Evolutionary conservation across 2,888 invertebrate genomes (phyloP).

Genomic region (Rutpela maculata): DNA sequence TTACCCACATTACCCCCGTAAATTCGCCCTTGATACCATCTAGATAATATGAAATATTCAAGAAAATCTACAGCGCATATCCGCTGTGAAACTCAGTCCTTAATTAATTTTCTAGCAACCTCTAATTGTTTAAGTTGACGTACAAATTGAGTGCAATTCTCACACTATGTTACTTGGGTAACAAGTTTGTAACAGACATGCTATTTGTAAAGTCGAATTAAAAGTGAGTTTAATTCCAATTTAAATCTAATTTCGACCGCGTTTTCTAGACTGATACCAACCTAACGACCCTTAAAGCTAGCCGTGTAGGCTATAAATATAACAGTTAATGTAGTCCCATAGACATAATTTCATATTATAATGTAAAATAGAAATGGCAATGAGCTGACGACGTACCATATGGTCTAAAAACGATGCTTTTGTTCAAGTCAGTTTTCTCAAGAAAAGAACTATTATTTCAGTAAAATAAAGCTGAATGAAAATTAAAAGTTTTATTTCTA

Average conservation of each 20-base stretch:
- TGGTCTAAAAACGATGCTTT: too few species aligned
- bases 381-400: not conserved
- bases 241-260: constrained; percentile 12
- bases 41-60: not conserved
- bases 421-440: too few species aligned
- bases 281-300: not conserved
- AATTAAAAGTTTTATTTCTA: too few species aligned
- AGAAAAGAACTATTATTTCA: too few species aligned
- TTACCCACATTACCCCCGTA: too few species aligned
- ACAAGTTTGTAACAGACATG: constrained; percentile 11
- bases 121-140: not conserved
- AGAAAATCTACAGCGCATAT: not conserved
- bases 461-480: too few species aligned
- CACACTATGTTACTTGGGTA: not conserved
- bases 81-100: too few species aligned
- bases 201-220: constrained; percentile 8
- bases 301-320: not conserved
- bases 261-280: not conserved
- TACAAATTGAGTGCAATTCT: constrained; percentile 9
- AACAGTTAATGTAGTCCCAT: not conserved
- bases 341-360: not conserved
- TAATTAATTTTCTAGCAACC: constrained; percentile 2
- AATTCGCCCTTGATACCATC: not conserved
- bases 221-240: constrained; percentile 5
- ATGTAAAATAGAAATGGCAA: not conserved